phyloP scores from a whole-genome alignment of 2,113 vertebrate genomes.

The Ariopsis seemanni region DNA sequence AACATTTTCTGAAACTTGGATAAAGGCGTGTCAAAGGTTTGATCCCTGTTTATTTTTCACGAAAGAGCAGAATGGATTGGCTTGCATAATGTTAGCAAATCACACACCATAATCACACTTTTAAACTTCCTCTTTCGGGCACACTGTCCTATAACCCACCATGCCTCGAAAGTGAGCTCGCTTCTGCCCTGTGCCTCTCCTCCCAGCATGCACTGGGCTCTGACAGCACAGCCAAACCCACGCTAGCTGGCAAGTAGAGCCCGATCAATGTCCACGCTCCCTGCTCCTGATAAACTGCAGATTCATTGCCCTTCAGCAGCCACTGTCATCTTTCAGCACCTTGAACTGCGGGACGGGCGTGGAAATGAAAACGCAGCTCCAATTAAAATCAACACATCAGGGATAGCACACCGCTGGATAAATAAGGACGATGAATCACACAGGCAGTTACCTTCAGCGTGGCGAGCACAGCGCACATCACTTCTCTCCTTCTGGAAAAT shows the following conservation, averaged over 20 bases:
- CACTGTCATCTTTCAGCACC: slow-evolving; percentile 49
- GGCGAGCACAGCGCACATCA: not conserved
- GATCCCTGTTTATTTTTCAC: not conserved
- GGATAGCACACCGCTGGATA: slow-evolving; percentile 35
- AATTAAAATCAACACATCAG: slow-evolving; percentile 53
- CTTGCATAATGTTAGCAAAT: not conserved
- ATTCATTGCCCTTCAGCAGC: slow-evolving; percentile 43
- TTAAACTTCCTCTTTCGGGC: not conserved
- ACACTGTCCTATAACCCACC: not conserved
- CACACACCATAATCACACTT: not conserved
- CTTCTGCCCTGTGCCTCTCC: slow-evolving; percentile 18
- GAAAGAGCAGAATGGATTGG: not conserved
- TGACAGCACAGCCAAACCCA: slow-evolving; percentile 23
- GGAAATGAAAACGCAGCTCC: slow-evolving; percentile 48
- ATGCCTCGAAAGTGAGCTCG: not conserved
- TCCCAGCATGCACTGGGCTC: slow-evolving; percentile 35
- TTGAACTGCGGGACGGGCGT: slow-evolving; percentile 44
- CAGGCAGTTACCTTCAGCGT: slow-evolving; percentile 45
- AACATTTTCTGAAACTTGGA: not conserved
- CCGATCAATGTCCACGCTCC: slow-evolving; percentile 46
- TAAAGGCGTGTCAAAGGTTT: not conserved
- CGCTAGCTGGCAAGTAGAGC: slow-evolving; percentile 7
- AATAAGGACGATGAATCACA: slow-evolving; percentile 31
- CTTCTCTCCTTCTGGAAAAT: slow-evolving; percentile 46
- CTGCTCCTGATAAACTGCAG: slow-evolving; percentile 41